Evolutionary conservation across 2,797 vertebrate genomes (phyloP).

Genomic region (Phrynocephalus vlangalii): DNA sequence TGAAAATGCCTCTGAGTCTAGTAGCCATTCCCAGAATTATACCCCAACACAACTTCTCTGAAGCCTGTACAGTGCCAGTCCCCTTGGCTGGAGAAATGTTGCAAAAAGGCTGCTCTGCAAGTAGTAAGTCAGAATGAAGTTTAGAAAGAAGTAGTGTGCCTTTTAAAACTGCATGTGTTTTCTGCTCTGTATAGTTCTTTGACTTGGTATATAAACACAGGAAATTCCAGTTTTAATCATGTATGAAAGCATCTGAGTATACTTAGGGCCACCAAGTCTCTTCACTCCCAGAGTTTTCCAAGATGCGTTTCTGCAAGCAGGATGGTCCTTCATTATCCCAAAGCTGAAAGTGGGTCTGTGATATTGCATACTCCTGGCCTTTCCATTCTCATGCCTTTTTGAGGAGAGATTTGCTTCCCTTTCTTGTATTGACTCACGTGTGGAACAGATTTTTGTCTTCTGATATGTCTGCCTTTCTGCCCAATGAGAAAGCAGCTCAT

Average conservation of each 20-base stretch:
- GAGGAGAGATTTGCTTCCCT: background rate
- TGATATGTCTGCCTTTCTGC: background rate
- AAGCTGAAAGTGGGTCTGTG: background rate
- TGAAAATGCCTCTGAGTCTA: background rate
- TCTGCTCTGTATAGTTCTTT: background rate
- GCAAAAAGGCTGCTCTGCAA: background rate
- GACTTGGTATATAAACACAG: constrained; percentile 11
- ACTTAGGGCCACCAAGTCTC: background rate
- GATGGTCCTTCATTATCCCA: background rate
- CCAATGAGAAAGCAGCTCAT: background rate
- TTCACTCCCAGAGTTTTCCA: background rate
- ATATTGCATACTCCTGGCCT: background rate
- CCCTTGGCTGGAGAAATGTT: background rate
- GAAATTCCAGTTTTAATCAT: constrained; percentile 14
- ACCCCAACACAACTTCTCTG: background rate
- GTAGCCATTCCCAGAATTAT: background rate
- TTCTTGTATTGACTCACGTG: background rate
- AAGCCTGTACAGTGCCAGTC: background rate
- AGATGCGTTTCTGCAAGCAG: background rate
- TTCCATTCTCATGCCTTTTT: background rate
- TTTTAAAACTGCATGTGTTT: background rate
- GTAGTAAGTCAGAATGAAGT: background rate
- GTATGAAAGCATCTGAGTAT: background rate
- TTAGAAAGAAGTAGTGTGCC: background rate
- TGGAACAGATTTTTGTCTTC: background rate